Evolutionary conservation across 1,140 invertebrate species (phyloP).

Genomic region (Hydropsyche tenuis): DNA sequence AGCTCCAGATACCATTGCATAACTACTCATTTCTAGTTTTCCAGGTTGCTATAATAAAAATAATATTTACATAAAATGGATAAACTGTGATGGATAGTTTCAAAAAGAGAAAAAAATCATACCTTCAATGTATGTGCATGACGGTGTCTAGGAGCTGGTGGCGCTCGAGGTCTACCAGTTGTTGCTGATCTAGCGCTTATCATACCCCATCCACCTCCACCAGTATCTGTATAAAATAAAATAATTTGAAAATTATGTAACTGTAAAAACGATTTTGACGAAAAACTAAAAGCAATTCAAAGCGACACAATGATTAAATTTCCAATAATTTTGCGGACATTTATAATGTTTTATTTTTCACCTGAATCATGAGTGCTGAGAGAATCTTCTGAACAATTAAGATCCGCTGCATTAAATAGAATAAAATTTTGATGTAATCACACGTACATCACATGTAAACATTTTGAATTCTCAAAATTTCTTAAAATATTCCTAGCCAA

Average conservation of each 20-base stretch:
- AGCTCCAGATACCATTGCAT: constrained; percentile 85
- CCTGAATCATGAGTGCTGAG: constrained; percentile 79
- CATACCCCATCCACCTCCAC: constrained; percentile 60
- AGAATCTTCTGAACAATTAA: constrained; percentile 79
- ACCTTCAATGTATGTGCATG: constrained; percentile 84
- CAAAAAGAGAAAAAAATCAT: constrained; percentile 34
- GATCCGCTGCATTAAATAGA: constrained; percentile 69
- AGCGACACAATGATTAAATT: too few species aligned
- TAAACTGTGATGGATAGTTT: background rate
- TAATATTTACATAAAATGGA: background rate
- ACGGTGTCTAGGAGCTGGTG: constrained; percentile 64
- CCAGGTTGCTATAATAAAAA: constrained; percentile 74
- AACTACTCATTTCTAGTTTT: constrained; percentile 89
- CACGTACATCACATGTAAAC: background rate
- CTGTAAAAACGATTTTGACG: too few species aligned
- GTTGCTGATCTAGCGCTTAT: constrained; percentile 78
- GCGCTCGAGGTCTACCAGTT: constrained; percentile 67
- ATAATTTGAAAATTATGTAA: background rate
- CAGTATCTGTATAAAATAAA: constrained; percentile 57
- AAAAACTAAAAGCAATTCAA: too few species aligned
- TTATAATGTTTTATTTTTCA: constrained; percentile 55
- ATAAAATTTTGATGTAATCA: constrained; percentile 15
- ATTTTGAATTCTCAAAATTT: background rate
- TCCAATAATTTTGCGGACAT: too few species aligned
- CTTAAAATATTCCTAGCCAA: background rate